phyloP scores from a whole-genome alignment of 2,888 invertebrate genomes.

The Hydrotaea diabolus region DNA sequence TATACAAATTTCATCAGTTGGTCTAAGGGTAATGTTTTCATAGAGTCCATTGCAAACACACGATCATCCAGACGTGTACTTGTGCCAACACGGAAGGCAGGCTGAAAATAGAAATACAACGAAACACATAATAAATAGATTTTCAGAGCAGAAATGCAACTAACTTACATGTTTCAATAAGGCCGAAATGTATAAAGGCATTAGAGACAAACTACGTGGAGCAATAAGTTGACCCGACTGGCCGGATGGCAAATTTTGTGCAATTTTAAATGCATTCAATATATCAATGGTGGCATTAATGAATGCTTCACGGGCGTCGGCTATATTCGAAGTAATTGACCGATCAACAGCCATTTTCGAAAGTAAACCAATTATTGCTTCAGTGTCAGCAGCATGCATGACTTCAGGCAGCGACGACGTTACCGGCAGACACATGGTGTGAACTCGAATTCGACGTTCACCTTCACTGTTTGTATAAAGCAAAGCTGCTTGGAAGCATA shows the following conservation, averaged over 20 bases:
- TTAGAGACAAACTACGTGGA: slow-evolving; percentile 88
- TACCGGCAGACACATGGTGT: slow-evolving; percentile 97
- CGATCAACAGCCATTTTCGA: slow-evolving; percentile 99
- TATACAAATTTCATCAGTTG: slow-evolving; percentile 92
- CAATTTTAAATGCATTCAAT: slow-evolving; percentile 87
- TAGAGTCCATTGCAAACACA: slow-evolving; percentile 94
- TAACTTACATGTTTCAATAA: slow-evolving; percentile 92
- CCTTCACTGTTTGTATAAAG: slow-evolving; percentile 97
- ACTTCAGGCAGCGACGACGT: slow-evolving; percentile 92
- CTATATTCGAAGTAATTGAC: slow-evolving; percentile 90
- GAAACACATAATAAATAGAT: neutral
- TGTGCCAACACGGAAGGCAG: slow-evolving; percentile 93
- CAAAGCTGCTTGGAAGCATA: slow-evolving; percentile 98
- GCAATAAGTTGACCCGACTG: slow-evolving; percentile 86
- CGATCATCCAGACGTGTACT: slow-evolving; percentile 96
- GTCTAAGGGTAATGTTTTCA: slow-evolving; percentile 92
- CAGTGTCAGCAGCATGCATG: slow-evolving; percentile 94
- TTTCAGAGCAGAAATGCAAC: neutral
- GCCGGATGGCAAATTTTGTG: slow-evolving; percentile 84
- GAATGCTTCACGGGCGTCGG: slow-evolving; percentile 97
- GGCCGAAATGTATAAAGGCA: slow-evolving; percentile 94
- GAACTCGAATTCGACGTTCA: slow-evolving; percentile 98
- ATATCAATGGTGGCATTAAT: slow-evolving; percentile 97
- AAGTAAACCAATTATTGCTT: slow-evolving; percentile 94
- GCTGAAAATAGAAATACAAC: slow-evolving; percentile 81